Conservation (phyloP, 2,888 invertebrate genomes). For the Melanophora roralis region DNA sequence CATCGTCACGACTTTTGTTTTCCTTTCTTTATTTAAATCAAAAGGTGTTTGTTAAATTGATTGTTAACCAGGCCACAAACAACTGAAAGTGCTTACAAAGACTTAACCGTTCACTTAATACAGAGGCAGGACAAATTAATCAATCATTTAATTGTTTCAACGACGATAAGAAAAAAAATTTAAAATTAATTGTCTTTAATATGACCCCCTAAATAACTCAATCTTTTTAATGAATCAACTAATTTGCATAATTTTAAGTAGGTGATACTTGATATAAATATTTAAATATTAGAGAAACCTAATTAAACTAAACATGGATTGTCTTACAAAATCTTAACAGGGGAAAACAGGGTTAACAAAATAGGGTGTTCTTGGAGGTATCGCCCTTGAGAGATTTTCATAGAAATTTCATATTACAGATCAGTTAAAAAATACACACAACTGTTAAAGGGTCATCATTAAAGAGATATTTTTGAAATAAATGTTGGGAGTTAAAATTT, state of each 20-base stretch:
- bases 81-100: background rate
- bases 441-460: too few species aligned
- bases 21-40: constrained; percentile 11
- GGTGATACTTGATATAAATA: too few species aligned
- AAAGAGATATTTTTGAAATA: too few species aligned
- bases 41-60: constrained; percentile 42
- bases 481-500: too few species aligned
- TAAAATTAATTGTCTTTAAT: background rate
- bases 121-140: constrained; percentile 52
- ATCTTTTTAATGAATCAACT: constrained; percentile 5
- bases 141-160: constrained; percentile 52
- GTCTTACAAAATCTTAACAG: too few species aligned
- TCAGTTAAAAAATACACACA: too few species aligned
- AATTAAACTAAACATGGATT: too few species aligned
- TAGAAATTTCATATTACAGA: too few species aligned
- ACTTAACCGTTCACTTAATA: constrained; percentile 20
- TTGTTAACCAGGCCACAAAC: constrained; percentile 45
- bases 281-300: too few species aligned
- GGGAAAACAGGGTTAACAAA: too few species aligned
- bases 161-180: background rate
- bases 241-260: background rate
- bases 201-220: background rate
- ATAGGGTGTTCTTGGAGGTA: too few species aligned
- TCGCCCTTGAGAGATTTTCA: too few species aligned
- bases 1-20: constrained; percentile 20